A percentile compares a stretch with the other conserved stretches of the same genome.
Conservation (phyloP, 1,140 invertebrate species). For the Bradysia coprophila region DNA sequence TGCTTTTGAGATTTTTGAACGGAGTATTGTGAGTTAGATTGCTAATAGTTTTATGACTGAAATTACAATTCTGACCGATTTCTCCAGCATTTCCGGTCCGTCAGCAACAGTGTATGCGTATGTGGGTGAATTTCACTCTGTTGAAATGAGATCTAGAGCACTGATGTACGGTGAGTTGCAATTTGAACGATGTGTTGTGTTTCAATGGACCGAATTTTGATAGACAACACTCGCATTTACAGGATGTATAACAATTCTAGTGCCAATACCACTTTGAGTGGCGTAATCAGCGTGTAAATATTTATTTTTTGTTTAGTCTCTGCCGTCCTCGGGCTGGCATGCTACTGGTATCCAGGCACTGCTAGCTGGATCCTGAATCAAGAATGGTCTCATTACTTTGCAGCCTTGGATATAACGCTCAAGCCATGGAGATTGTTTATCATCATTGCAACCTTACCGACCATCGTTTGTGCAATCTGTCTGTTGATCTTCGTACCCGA, state of each 20-base stretch:
- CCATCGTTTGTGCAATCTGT: constrained; percentile 31
- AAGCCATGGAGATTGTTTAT: constrained; percentile 51
- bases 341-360: constrained; percentile 28
- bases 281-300: too few species aligned
- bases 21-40: constrained; percentile 8
- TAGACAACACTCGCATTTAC: too few species aligned
- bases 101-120: constrained; percentile 13
- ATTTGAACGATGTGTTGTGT: too few species aligned
- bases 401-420: too few species aligned
- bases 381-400: constrained; percentile 23
- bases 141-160: constrained; percentile 8
- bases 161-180: constrained; percentile 12
- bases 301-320: too few species aligned
- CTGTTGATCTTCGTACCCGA: constrained; percentile 42
- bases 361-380: constrained; percentile 46
- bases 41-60: not conserved
- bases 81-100: constrained; percentile 10
- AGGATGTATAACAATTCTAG: too few species aligned
- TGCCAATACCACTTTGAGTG: too few species aligned
- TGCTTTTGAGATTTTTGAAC: constrained; percentile 8
- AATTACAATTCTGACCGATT: not conserved
- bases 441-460: constrained; percentile 36
- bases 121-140: constrained; percentile 13
- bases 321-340: constrained; percentile 9
- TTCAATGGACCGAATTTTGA: too few species aligned